phyloP scores from a whole-genome alignment of 2,797 vertebrate genomes.

The Lophotriccus pileatus region DNA sequence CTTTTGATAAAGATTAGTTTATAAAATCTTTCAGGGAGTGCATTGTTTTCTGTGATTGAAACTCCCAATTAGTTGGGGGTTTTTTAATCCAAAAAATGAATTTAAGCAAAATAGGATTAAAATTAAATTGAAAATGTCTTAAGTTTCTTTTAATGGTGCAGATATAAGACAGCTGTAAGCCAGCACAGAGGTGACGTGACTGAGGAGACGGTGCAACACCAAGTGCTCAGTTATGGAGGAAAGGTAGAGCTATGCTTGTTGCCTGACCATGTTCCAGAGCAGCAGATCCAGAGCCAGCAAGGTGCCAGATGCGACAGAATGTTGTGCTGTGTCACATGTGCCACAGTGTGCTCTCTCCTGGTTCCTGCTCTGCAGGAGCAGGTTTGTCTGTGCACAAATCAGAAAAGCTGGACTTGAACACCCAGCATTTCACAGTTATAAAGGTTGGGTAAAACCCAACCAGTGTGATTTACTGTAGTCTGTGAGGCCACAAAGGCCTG shows the following conservation, averaged over 20 bases:
- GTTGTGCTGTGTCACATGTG: background rate
- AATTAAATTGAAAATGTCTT: background rate
- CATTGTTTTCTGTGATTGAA: background rate
- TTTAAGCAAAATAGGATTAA: background rate
- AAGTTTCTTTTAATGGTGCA: background rate
- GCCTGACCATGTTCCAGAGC: background rate
- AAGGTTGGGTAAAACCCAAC: background rate
- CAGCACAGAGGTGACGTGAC: background rate
- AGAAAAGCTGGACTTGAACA: background rate
- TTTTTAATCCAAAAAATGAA: background rate
- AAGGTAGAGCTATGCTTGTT: background rate
- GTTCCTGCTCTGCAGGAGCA: background rate
- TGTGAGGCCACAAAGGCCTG: background rate
- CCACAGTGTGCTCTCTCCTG: background rate
- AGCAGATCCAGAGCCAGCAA: background rate
- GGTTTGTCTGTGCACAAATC: background rate
- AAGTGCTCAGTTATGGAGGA: background rate
- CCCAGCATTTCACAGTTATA: accelerated
- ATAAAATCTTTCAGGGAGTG: background rate
- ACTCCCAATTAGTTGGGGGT: accelerated
- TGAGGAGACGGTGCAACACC: background rate
- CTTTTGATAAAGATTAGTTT: background rate
- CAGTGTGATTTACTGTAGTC: background rate
- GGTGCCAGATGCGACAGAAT: background rate
- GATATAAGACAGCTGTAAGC: background rate